Percentiles rank a stretch among this genome's conserved stretches.
phyloP scores from a whole-genome alignment of 2,113 vertebrate genomes.

The Suncus etruscus region DNA sequence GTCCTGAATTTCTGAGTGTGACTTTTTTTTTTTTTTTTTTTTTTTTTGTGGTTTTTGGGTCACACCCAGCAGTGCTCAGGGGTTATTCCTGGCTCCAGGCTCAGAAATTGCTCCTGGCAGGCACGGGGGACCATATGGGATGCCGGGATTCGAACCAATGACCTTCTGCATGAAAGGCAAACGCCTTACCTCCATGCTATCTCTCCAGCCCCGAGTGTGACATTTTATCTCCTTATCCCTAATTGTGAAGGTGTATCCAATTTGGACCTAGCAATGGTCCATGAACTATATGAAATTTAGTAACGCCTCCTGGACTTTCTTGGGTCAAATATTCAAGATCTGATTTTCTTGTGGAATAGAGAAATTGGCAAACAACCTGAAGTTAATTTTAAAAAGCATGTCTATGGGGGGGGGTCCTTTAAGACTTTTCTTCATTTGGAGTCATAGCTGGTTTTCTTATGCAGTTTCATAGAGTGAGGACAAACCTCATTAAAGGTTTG shows the following conservation, averaged over 20 bases:
- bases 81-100: no score
- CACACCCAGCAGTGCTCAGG: no score
- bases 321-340: slow-evolving; percentile 64
- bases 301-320: slow-evolving; percentile 59
- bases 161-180: no score
- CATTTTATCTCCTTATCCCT: slow-evolving; percentile 36
- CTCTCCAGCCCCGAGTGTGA: slow-evolving; percentile 53
- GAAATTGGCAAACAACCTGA: slow-evolving; percentile 51
- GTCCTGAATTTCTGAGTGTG: slow-evolving; percentile 33
- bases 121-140: no score
- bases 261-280: slow-evolving; percentile 34
- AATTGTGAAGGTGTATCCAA: slow-evolving; percentile 11
- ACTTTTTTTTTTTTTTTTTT: no score
- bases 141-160: no score
- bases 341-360: slow-evolving; percentile 63
- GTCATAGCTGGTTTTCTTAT: neutral
- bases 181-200: no score
- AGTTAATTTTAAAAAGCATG: slow-evolving; percentile 58
- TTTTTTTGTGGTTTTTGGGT: no score
- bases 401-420: slow-evolving; percentile 21
- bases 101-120: no score
- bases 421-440: slow-evolving; percentile 64
- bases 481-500: slow-evolving; percentile 49
- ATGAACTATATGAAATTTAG: slow-evolving; percentile 59
- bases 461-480: slow-evolving; percentile 35